Base-by-base conservation (phyloP, 2,888 invertebrate genomes). In the Trachelus tabidus region DNA sequence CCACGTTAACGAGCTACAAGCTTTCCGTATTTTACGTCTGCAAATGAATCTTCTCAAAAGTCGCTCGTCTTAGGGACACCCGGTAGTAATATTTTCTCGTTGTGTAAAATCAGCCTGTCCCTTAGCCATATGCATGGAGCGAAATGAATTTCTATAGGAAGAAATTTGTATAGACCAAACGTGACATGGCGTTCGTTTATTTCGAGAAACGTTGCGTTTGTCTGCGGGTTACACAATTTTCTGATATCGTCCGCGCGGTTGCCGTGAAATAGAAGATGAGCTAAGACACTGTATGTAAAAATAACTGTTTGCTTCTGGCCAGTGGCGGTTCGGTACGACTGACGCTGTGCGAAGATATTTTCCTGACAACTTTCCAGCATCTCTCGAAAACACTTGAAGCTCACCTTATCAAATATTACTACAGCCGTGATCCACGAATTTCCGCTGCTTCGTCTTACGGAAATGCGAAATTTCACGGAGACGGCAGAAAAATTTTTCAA, bases 221-320 rank as follows among this genome's bases (percentile, higher is more conserved):
- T 37, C 74, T 31, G 30, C 2, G 34, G 12, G 74, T 74, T 74
- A 74, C 35, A 74, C 34, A 74, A 74, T 74, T 74, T n/a, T 30
- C 30, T 35, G 74, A 35, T 74, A 35, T 35, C 74, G 74, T 30
- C 23, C n/a, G 74, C n/a, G 74, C 34, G n/a, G 75, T 56, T 56
- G 31, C 75, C 75, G 68, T 37, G 68, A 75, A 75, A 75, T 75
- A 75, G 75, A 75, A 68, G 75, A 75, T 75, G 75, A 75, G 75
- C 75, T 75, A 75, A 75, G 56, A 75, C 40, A 68, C 31, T 12
- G 56, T 12, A 34, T 68, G 40, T 75, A 75, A 75, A 75, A 75
- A 75, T 75, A 75, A 75, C 40, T 30, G 34, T 31, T 40, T 35
- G 35, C 74, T 30, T 71, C 71, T 71, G 30, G 71, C 56, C 56